These are phyloP conservation scores for Fregata magnificens DNA, from an alignment of 2,113 vertebrate genomes.

Conservation along the genomic window DNA sequence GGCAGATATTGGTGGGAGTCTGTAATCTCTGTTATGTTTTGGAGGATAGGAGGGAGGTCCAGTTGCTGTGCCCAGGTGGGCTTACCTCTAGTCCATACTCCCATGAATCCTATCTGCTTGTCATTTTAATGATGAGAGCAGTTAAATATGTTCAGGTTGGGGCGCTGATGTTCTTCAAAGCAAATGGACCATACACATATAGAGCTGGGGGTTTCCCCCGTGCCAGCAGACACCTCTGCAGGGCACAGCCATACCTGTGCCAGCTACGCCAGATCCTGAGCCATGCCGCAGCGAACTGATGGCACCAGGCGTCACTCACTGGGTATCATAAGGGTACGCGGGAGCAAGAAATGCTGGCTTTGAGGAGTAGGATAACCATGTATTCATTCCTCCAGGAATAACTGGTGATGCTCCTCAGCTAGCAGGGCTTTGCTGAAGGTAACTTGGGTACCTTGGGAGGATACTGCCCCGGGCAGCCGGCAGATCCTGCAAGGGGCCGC, in stretches of 20 bases:
- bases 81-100: neutral
- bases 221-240: neutral
- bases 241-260: neutral
- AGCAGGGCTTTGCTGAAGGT: neutral
- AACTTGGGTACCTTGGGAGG: neutral
- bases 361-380: neutral
- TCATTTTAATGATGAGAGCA: neutral
- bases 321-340: rapidly evolving
- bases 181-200: neutral
- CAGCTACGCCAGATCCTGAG: neutral
- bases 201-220: neutral
- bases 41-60: neutral
- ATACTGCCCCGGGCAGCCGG: neutral
- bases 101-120: neutral
- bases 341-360: neutral
- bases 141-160: neutral
- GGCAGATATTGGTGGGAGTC: neutral
- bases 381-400: neutral
- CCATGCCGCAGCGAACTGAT: rapidly evolving
- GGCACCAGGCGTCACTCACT: rapidly evolving
- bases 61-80: neutral
- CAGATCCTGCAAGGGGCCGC: neutral
- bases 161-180: neutral
- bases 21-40: neutral
- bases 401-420: neutral